A percentile compares a stretch with the other conserved stretches of the same genome.
These are phyloP conservation scores for Stegostoma tigrinum DNA, from an alignment of 2,113 vertebrate genomes.

Conservation along the genomic window DNA sequence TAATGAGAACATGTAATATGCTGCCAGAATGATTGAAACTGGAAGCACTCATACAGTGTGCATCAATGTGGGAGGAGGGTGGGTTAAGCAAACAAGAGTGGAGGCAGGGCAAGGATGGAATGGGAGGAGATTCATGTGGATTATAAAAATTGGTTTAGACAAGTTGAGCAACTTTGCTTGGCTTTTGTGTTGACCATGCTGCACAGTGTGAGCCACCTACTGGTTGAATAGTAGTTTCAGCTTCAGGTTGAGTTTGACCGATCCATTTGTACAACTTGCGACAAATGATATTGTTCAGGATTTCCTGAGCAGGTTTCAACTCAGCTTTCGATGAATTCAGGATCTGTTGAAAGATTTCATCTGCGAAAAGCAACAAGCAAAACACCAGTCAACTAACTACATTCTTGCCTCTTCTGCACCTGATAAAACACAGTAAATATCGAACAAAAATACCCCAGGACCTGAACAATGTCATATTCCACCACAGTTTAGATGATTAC, in stretches of 20 bases:
- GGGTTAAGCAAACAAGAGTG: neutral
- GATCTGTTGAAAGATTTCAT: conserved; percentile 81
- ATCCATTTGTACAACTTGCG: conserved; percentile 77
- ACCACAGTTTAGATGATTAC: neutral
- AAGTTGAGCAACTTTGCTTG: neutral
- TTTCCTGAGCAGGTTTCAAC: conserved; percentile 62
- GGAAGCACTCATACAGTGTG: neutral
- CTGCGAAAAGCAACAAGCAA: conserved; percentile 53
- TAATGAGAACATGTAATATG: neutral
- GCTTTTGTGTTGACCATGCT: neutral
- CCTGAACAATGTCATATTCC: neutral
- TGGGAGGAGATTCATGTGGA: neutral
- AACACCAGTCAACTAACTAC: conserved; percentile 38
- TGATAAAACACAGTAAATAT: neutral
- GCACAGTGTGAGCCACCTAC: conserved; percentile 41
- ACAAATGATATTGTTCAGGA: conserved; percentile 69
- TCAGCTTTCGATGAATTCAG: conserved; percentile 65
- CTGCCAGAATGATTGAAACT: neutral
- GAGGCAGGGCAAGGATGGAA: neutral
- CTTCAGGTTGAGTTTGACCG: conserved; percentile 65
- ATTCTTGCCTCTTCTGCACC: neutral
- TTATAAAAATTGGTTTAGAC: neutral
- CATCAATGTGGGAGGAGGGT: neutral
- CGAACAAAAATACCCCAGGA: neutral
- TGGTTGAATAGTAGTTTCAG: conserved; percentile 38